Evolutionary conservation across 2,888 invertebrate genomes (phyloP), one percentile per base, ranked within the genome.

Genomic region (Monopis laevigella): DNA sequence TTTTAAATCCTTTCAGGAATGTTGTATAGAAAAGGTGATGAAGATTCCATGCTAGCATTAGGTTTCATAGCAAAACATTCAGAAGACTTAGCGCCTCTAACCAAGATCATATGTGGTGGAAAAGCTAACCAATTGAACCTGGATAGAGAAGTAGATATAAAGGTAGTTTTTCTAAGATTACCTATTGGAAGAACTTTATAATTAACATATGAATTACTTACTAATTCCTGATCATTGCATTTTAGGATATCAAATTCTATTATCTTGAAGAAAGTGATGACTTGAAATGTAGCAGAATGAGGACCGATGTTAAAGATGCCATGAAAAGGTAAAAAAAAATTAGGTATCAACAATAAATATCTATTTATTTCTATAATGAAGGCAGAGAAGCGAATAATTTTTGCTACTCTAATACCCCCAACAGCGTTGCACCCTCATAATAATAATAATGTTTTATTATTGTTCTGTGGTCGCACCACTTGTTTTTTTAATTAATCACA

Each of bases 21-120:
- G 40, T 87, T 91, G 5, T 84, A 87, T 46, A 81, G 91, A 41
- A 87, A 84, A 6, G 86, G 88, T 3, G 84, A 86, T 11, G 88
- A 88, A 52, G 66, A 77, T 11, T 86, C 90, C 0, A 94, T 96
- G 88, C 86, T 93, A 3, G 81, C 86, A 17, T 88, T 87, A 2
- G 98, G 98, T 1, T 94, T 97, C 12, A 88, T 98, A 69, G 84
- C 90, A 17, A 88, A 90, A 47, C 87, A 88, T 58, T 88, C 89
- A 1, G 86, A 85, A 40, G 98, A 98, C 67, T 71, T 98, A 44
- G 72, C 82, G 5, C 92, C 95, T 0, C 69, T 95, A 43, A 80
- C 92, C 7, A 89, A 88, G 72, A 83, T 89, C 29, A 57, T 89
- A 2, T 65, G 86, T 1, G 88, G 86, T 0, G 72, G 84, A 35